These are phyloP conservation scores for Yponomeuta plumbellus DNA, from an alignment of 2,888 invertebrate genomes.

Conservation along the genomic window DNA sequence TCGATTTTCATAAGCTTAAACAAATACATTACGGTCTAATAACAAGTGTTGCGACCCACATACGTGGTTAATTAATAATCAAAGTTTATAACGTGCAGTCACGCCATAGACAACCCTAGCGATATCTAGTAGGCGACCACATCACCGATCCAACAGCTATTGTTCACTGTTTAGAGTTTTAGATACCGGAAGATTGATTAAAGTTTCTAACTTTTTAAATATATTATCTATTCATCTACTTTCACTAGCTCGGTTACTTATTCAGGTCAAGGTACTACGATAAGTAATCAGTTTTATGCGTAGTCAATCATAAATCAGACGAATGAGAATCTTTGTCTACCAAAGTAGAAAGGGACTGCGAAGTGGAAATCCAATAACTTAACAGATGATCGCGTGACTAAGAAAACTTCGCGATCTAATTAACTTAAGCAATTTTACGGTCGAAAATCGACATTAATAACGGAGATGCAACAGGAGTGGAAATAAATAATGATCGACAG, in stretches of 20 bases:
- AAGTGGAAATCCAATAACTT: not conserved
- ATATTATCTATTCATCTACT: too few species aligned
- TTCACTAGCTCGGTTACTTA: too few species aligned
- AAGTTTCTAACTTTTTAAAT: too few species aligned
- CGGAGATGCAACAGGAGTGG: slow-evolving; percentile 8
- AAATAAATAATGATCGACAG: slow-evolving; percentile 11
- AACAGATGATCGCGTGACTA: slow-evolving; percentile 34
- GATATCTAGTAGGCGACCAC: not conserved
- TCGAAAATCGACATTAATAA: not conserved
- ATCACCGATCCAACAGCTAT: not conserved
- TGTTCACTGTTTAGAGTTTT: not conserved
- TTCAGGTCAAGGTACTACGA: not conserved
- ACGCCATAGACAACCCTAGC: not conserved
- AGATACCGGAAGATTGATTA: not conserved
- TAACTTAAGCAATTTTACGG: slow-evolving; percentile 24
- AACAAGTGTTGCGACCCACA: slow-evolving; percentile 2
- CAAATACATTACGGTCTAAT: not conserved
- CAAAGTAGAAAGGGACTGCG: not conserved
- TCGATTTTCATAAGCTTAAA: not conserved
- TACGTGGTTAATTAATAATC: slow-evolving; percentile 1
- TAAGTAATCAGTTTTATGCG: not conserved
- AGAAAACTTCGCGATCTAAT: slow-evolving; percentile 28
- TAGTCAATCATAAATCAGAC: not conserved
- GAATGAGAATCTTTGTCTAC: not conserved
- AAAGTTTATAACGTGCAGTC: not conserved